Percentiles rank a stretch among this genome's conserved stretches.
Conservation (phyloP, 2,888 invertebrate genomes). For the Kuschelorhynchus macadamiae region DNA sequence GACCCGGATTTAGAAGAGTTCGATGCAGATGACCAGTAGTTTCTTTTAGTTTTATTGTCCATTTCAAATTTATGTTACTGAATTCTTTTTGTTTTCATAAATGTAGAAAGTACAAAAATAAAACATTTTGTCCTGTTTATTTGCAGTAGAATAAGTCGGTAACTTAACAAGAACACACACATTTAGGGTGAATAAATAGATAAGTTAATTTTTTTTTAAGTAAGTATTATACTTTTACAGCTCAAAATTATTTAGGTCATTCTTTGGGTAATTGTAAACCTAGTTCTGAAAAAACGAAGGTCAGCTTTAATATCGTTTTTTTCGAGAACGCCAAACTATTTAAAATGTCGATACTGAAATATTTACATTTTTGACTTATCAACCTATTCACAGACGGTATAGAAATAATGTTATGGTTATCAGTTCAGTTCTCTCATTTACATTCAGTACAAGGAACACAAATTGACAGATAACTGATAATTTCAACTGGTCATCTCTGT, state of each 20-base stretch:
- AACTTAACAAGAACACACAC: not conserved
- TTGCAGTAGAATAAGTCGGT: not conserved
- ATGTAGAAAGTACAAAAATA: not conserved
- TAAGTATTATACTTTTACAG: conserved; percentile 1
- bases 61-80: conserved; percentile 2
- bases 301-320: not conserved
- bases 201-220: conserved; percentile 2
- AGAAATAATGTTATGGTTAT: too few species aligned
- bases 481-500: too few species aligned
- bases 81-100: not conserved
- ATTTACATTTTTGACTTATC: conserved; percentile 8
- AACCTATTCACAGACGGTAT: conserved; percentile 15
- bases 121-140: not conserved
- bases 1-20: conserved; percentile 3
- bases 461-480: too few species aligned
- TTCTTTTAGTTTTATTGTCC: not conserved
- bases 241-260: conserved; percentile 4
- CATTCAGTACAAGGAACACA: too few species aligned
- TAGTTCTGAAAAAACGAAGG: conserved; percentile 2
- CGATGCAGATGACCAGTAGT: conserved; percentile 10
- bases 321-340: not conserved
- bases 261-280: not conserved
- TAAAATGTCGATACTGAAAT: conserved; percentile 6
- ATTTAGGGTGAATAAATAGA: conserved; percentile 4
- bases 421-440: too few species aligned